These are phyloP conservation scores for Clarias pachynema DNA, from an alignment of 2,797 vertebrate species.

Conservation along the genomic window DNA sequence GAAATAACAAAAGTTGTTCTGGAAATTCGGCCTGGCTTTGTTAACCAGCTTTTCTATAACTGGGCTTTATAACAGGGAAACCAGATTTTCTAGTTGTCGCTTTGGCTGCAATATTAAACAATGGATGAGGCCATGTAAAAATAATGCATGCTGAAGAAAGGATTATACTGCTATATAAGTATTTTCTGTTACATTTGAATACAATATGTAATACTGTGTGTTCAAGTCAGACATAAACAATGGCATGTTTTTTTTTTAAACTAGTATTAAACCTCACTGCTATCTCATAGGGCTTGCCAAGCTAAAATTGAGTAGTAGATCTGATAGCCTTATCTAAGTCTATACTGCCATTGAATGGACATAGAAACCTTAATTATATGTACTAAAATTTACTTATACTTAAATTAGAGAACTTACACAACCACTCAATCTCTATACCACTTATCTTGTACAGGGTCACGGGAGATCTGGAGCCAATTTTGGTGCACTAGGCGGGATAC, in stretches of 20 bases:
- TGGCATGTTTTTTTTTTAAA: not conserved
- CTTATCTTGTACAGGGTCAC: too few species aligned
- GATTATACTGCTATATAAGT: not conserved
- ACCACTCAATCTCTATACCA: too few species aligned
- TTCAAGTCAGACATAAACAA: not conserved
- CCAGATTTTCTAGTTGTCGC: conserved; percentile 4
- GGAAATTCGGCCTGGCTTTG: not conserved
- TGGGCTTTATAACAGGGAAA: not conserved
- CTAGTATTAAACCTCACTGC: not conserved
- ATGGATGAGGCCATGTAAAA: not conserved
- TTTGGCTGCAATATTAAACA: not conserved
- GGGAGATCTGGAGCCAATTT: too few species aligned
- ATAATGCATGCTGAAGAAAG: too few species aligned
- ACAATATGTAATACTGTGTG: not conserved
- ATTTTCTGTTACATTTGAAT: not conserved
- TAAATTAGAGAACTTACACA: not conserved
- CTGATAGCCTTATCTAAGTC: not conserved
- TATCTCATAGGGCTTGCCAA: not conserved
- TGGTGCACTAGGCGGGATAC: too few species aligned
- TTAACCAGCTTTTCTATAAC: not conserved
- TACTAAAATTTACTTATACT: not conserved
- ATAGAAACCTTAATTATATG: not conserved
- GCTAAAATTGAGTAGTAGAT: not conserved
- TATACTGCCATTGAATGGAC: not conserved
- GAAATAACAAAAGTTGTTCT: conserved; percentile 3